These are phyloP conservation scores for Dryomyza anilis DNA, from an alignment of 2,888 invertebrate genomes.

Conservation along the genomic window DNA sequence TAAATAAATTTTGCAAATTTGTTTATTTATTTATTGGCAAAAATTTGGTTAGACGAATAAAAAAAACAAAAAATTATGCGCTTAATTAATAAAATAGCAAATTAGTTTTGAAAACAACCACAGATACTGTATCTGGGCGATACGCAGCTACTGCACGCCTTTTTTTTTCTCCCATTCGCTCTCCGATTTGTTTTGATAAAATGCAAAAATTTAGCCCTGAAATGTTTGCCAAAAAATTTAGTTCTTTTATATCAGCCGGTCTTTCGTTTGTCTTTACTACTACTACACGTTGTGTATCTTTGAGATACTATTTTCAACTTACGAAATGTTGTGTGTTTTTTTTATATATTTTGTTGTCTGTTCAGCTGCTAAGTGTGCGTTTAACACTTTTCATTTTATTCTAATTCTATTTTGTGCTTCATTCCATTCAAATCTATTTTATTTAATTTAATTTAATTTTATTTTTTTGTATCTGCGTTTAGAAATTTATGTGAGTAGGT, in stretches of 20 bases:
- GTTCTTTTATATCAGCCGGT: constrained; percentile 26
- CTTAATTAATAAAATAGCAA: too few relatives aligned
- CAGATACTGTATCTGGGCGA: too few relatives aligned
- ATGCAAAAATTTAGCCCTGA: constrained; percentile 53
- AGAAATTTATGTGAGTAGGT: neutral
- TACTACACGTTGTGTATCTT: neutral
- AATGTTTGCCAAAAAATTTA: constrained; percentile 51
- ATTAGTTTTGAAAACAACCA: too few relatives aligned
- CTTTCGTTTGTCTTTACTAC: neutral
- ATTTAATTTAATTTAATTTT: constrained; percentile 13
- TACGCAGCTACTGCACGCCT: too few relatives aligned
- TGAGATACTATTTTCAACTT: neutral
- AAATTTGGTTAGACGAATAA: too few relatives aligned
- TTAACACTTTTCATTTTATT: neutral
- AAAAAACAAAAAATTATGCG: too few relatives aligned
- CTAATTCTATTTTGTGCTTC: neutral
- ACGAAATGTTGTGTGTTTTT: too few relatives aligned
- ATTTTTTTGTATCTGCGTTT: neutral
- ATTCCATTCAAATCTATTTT: neutral
- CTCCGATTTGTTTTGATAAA: constrained; percentile 35
- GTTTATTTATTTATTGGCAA: too few relatives aligned
- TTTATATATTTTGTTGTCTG: too few relatives aligned
- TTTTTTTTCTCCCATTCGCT: neutral
- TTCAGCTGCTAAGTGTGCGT: too few relatives aligned
- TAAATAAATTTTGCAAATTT: too few relatives aligned